Conservation (phyloP, 2,797 vertebrate genomes). For the Eleutherodactylus coqui region DNA sequence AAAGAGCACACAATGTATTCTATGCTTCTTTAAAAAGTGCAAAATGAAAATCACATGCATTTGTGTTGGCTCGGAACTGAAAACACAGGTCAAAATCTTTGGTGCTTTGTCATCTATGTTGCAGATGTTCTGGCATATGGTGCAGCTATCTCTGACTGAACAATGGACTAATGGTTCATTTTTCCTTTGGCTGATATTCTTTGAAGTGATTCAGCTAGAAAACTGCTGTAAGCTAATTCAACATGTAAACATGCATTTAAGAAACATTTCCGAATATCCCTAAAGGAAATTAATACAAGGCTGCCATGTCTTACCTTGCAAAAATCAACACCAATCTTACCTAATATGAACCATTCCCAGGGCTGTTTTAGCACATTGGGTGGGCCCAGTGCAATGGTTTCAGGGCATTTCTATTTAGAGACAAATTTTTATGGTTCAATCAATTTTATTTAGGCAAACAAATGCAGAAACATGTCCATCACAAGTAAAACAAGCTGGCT, state of each 20-base stretch:
- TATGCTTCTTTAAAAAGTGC: not conserved
- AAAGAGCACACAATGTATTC: not conserved
- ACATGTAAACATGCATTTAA: constrained; percentile 3
- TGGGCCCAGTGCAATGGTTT: too few relatives aligned
- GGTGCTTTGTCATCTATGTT: constrained; percentile 19
- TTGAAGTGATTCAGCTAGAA: not conserved
- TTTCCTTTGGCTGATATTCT: not conserved
- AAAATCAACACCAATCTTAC: not conserved
- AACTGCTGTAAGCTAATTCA: constrained; percentile 1
- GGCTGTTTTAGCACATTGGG: too few relatives aligned
- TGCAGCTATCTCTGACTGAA: constrained; percentile 18
- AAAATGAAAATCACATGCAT: not conserved
- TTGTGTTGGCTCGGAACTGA: not conserved
- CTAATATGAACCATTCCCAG: not conserved
- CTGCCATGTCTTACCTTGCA: not conserved
- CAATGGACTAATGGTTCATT: constrained; percentile 27
- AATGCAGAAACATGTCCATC: too few relatives aligned
- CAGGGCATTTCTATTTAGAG: too few relatives aligned
- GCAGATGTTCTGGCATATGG: constrained; percentile 46
- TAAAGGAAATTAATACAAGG: not conserved
- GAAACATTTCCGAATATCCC: not conserved
- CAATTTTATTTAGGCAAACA: too few relatives aligned
- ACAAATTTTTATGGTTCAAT: too few relatives aligned
- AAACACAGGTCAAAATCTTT: constrained; percentile 38
- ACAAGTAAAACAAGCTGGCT: too few relatives aligned